A percentile compares a stretch with the other conserved stretches of the same genome.
Conservation (phyloP, 2,113 vertebrate species). For the Phalacrocorax brasilianus region DNA sequence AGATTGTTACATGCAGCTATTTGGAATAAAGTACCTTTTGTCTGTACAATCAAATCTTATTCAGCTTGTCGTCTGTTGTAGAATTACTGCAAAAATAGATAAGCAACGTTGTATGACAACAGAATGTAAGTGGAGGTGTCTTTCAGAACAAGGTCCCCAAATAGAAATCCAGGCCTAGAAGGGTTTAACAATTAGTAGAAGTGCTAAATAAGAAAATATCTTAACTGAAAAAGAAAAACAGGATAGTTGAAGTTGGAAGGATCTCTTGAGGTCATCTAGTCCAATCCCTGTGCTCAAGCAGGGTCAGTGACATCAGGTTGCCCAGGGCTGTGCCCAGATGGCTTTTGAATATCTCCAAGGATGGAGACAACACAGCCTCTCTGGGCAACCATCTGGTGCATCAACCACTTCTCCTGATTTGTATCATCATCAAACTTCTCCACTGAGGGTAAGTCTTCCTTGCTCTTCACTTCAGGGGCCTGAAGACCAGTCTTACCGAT, state of each 20-base stretch:
- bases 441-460: background rate
- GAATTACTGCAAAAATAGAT: background rate
- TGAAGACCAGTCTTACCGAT: background rate
- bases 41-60: background rate
- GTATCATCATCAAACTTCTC: background rate
- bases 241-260: background rate
- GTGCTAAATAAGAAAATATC: background rate
- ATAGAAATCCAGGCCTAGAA: background rate
- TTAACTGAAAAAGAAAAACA: background rate
- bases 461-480: background rate
- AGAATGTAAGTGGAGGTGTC: background rate
- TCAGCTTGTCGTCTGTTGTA: background rate
- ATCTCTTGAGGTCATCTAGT: background rate
- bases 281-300: background rate
- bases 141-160: background rate
- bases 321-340: background rate
- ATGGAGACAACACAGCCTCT: background rate
- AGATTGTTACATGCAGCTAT: background rate
- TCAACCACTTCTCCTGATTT: background rate
- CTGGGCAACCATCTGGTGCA: background rate
- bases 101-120: background rate
- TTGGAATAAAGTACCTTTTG: background rate
- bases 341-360: background rate
- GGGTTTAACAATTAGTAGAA: background rate
- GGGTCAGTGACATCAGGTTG: background rate